These are phyloP conservation scores for Amyelois transitella DNA, from an alignment of 1,140 invertebrate genomes.

Conservation along the genomic window DNA sequence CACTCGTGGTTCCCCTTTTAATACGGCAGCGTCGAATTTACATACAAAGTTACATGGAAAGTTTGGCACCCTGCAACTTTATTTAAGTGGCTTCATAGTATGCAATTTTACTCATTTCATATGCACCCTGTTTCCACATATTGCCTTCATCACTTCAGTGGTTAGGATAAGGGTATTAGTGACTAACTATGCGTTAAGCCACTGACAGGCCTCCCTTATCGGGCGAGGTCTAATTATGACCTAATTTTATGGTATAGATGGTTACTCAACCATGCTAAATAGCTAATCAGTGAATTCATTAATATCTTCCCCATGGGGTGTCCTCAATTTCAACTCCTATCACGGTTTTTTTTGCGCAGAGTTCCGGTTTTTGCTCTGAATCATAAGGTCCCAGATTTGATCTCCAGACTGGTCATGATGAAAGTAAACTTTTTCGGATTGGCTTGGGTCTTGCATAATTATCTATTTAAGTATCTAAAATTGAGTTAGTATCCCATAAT, in stretches of 20 bases:
- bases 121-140: constrained; percentile 22
- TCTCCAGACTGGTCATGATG: no score
- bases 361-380: no score
- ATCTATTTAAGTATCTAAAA: no score
- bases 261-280: no score
- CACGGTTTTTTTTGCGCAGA: no score
- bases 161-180: constrained; percentile 15
- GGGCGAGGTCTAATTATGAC: not conserved
- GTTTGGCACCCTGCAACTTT: not conserved
- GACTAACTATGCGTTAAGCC: constrained; percentile 1
- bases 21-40: not conserved
- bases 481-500: no score
- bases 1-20: not conserved
- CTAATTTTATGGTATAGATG: not conserved
- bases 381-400: no score
- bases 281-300: no score
- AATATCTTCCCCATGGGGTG: no score
- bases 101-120: constrained; percentile 19
- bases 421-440: no score
- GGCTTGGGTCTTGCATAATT: no score
- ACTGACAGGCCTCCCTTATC: not conserved
- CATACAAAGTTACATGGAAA: not conserved
- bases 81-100: constrained; percentile 2
- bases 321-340: no score
- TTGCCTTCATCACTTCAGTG: constrained; percentile 16